Evolutionary conservation across 1,140 invertebrate genomes (phyloP), one percentile per base, ranked within the genome.

Genomic region (Drosophila willistoni): DNA sequence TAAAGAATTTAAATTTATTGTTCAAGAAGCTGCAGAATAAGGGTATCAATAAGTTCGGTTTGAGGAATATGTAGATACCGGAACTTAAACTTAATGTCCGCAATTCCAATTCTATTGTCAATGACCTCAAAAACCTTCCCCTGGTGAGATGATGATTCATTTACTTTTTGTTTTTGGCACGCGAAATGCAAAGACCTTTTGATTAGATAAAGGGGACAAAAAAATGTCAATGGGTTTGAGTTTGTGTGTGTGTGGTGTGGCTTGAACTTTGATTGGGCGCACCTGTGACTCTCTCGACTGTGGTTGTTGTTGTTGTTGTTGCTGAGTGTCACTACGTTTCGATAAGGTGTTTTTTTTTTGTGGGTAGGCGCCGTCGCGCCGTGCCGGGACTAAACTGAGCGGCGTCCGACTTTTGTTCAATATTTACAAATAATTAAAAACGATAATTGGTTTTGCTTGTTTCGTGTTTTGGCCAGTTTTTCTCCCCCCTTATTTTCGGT

Each of bases 341-440:
- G 73, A 76, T 76, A 76, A 79, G 76, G 42, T 19, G 1, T 29
- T 29, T 29, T 29, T 7, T 29, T 55, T 61, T 63, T 56, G 22
- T 61, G 33, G 56, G 56, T 62, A 19, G 33, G 13, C 9, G 7
- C 17, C 13, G 55, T 60, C 65, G 73, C 73, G 73, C 73, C 73
- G 76, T 74, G 71, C 56, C 60, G 10, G 54, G 10, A 12, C 34
- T 12, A 36, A 39, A 13, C 36, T 12, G 36, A 39, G 12, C 36
- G 10, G 36, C 36, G 36, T 39, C 25, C 66, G 42, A 71, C 66
- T 65, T 77, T 54, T 51, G 44, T 54, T 64, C 60, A 85, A 86
- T 85, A 85, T 85, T 86, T 85, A 66, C 82, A 76, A 76, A 79
- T 81, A 81, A 86, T 81, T 85, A 85, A 79, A 75, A 81, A 63